Evolutionary conservation across 2,797 vertebrate species (phyloP).

Genomic region (Gallinago solitaria): DNA sequence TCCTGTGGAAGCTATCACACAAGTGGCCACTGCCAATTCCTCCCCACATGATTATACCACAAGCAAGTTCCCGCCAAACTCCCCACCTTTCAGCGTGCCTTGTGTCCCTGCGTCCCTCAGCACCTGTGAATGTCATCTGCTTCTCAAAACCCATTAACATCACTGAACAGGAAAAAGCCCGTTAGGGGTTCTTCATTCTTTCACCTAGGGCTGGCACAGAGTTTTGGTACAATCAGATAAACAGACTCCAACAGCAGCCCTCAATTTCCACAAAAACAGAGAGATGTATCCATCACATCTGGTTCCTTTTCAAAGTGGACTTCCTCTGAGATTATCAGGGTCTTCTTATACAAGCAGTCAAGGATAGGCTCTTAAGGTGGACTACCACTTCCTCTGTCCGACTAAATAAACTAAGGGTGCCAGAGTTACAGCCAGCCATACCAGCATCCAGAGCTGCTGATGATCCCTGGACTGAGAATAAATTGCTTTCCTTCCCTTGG

Average conservation of each 20-base stretch:
- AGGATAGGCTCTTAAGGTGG: background rate
- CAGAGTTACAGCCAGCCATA: background rate
- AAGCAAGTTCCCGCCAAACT: background rate
- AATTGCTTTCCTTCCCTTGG: background rate
- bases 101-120: background rate
- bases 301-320: background rate
- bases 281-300: background rate
- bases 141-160: background rate
- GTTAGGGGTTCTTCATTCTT: background rate
- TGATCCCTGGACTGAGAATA: background rate
- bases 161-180: background rate
- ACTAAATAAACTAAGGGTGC: background rate
- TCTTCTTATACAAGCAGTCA: background rate
- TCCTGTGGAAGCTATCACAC: conserved; percentile 3
- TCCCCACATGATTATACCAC: background rate
- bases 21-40: background rate
- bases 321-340: background rate
- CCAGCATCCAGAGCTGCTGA: background rate
- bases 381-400: background rate
- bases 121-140: background rate
- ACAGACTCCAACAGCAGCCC: background rate
- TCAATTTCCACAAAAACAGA: background rate
- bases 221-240: background rate
- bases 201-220: background rate
- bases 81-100: background rate